Evolutionary conservation across 1,140 invertebrate genomes (phyloP).

Genomic region (Leptonema lineaticorne): DNA sequence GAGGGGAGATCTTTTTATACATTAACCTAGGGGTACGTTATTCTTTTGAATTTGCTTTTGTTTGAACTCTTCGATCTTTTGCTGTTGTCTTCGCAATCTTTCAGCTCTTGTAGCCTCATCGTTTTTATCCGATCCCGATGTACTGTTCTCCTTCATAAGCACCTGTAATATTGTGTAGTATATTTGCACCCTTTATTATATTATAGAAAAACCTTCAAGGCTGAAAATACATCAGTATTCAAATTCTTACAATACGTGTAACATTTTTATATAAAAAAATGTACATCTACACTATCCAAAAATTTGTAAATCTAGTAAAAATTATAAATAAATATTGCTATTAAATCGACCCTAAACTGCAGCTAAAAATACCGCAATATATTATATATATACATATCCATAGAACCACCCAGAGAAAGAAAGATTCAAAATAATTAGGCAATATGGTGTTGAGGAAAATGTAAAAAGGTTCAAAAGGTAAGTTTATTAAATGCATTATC

Average conservation of each 20-base stretch:
- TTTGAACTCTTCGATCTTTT: slow-evolving; percentile 51
- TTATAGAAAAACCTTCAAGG: slow-evolving; percentile 41
- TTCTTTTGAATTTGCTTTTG: slow-evolving; percentile 42
- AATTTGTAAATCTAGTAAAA: slow-evolving; percentile 2
- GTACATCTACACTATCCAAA: neutral
- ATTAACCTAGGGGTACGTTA: slow-evolving; percentile 22
- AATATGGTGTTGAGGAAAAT: too few species aligned
- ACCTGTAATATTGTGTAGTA: slow-evolving; percentile 37
- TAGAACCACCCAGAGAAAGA: too few species aligned
- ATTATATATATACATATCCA: too few species aligned
- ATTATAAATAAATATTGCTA: slow-evolving; percentile 9
- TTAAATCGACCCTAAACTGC: slow-evolving; percentile 13
- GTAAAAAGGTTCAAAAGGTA: too few species aligned
- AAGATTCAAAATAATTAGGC: too few species aligned
- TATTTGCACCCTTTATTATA: slow-evolving; percentile 8
- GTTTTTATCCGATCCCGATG: neutral
- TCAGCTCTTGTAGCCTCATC: slow-evolving; percentile 51
- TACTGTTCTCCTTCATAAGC: neutral
- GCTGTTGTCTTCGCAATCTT: slow-evolving; percentile 49
- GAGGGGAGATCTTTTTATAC: slow-evolving; percentile 24
- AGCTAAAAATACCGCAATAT: slow-evolving; percentile 18
- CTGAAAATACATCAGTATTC: slow-evolving; percentile 35
- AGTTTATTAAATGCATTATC: too few species aligned
- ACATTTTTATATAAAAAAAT: slow-evolving; percentile 15
- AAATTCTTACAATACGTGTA: slow-evolving; percentile 29